Conservation (phyloP, 2,797 vertebrate species). For the Gallinago stenura region DNA sequence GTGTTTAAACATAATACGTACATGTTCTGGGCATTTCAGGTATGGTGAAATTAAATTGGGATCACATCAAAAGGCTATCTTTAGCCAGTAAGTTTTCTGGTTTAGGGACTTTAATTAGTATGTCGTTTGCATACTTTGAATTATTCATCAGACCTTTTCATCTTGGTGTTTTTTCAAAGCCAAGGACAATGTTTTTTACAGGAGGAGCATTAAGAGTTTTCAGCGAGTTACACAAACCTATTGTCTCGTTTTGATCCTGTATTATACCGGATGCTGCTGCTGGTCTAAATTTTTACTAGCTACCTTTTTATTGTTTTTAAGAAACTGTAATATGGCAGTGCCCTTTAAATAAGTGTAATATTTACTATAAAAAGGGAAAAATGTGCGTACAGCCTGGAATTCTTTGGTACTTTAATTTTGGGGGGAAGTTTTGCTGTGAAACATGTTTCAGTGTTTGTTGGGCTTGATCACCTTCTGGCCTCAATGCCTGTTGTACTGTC, state of each 20-base stretch:
- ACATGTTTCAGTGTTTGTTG: background rate
- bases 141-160: background rate
- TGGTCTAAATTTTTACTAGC: constrained; percentile 45
- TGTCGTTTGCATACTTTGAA: background rate
- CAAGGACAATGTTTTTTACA: constrained; percentile 61
- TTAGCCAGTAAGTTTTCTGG: background rate
- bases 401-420: background rate
- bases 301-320: constrained; percentile 61
- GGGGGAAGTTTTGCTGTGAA: background rate
- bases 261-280: constrained; percentile 26
- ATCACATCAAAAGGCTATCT: background rate
- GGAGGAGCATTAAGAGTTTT: constrained; percentile 1
- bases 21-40: background rate
- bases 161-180: constrained; percentile 52
- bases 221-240: background rate
- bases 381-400: background rate
- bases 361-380: background rate
- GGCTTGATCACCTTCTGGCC: background rate
- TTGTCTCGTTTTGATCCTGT: constrained; percentile 35
- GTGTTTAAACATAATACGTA: background rate
- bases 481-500: background rate
- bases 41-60: background rate
- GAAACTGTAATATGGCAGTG: constrained; percentile 26
- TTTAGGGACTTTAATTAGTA: background rate
- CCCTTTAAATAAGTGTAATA: background rate